Base-by-base conservation (phyloP, 2,888 invertebrate genomes). In the Phalera bucephala region DNA sequence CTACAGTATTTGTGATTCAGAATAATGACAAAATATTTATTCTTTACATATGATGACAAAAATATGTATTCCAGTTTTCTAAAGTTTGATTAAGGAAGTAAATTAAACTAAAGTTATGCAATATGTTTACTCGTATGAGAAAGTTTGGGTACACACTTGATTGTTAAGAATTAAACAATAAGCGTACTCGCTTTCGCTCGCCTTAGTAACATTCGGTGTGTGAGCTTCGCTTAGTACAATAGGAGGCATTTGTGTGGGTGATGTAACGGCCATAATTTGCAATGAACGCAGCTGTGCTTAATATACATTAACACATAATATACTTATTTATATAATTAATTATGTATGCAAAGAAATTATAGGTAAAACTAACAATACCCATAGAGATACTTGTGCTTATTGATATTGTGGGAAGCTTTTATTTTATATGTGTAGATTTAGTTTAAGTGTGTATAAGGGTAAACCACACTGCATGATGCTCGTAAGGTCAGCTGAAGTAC, bases 241-340 rank as follows among this genome's bases (percentile, higher is more conserved):
- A 47, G 39, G 47, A 71, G 55, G 63, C 66, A 68, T 72, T 71
- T 71, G 61, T 72, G 68, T 74, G 80, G 82, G 84, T 85, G 73
- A 87, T 88, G 88, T 89, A 87, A 89, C 88, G 71, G 87, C 88
- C 88, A 88, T 88, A 86, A 81, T 78, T 60, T 65, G 64, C 61
- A 66, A 56, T 59, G 42, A 41, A 34, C 30, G 27, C 10, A 19
- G 36, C 46, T 54, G 40, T 64, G 66, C 55, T 60, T 44, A 2
- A 28, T 44, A 23, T 37, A 17, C n/a, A n/a, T n/a, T n/a, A 17
- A 17, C 31, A 9, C 9, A 27, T 31, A 31, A 35, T n/a, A 31
- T 25, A 34, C 40, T 23, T 49, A 50, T 40, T 40, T 52, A 43
- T 52, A 3, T 35, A 45, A 52, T n/a, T n/a, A n/a, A n/a, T n/a